phyloP scores from a whole-genome alignment of 2,113 vertebrate genomes.

The Halcyon senegalensis region DNA sequence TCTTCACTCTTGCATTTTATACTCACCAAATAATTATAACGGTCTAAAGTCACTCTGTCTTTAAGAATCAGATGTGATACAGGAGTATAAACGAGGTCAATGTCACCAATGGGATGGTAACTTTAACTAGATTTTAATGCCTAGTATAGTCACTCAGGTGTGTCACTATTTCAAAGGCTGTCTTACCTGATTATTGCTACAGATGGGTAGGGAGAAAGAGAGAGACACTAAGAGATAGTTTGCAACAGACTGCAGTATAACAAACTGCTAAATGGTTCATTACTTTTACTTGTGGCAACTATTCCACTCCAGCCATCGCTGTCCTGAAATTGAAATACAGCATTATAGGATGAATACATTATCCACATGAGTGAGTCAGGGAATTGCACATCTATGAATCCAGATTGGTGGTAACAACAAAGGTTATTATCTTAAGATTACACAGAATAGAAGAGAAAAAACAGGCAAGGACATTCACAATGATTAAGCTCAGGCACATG shows the following conservation, averaged over 20 bases:
- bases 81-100: not conserved
- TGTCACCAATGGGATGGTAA: not conserved
- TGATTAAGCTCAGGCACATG: not conserved
- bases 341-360: not conserved
- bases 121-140: not conserved
- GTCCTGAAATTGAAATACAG: not conserved
- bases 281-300: conserved; percentile 4
- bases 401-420: not conserved
- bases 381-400: not conserved
- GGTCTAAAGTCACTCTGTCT: not conserved
- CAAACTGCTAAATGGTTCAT: conserved; percentile 23
- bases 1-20: not conserved
- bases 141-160: not conserved
- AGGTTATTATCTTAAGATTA: not conserved
- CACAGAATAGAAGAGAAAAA: not conserved
- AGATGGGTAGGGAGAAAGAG: not conserved
- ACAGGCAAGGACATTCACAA: not conserved
- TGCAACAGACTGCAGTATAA: not conserved
- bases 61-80: not conserved
- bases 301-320: not conserved
- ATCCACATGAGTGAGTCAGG: not conserved
- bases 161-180: not conserved
- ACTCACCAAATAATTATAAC: not conserved
- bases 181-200: not conserved
- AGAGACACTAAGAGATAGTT: not conserved